Evolutionary conservation across 2,888 invertebrate genomes (phyloP), one percentile per base, ranked within the genome.

Genomic region (Calephelis perditalis): DNA sequence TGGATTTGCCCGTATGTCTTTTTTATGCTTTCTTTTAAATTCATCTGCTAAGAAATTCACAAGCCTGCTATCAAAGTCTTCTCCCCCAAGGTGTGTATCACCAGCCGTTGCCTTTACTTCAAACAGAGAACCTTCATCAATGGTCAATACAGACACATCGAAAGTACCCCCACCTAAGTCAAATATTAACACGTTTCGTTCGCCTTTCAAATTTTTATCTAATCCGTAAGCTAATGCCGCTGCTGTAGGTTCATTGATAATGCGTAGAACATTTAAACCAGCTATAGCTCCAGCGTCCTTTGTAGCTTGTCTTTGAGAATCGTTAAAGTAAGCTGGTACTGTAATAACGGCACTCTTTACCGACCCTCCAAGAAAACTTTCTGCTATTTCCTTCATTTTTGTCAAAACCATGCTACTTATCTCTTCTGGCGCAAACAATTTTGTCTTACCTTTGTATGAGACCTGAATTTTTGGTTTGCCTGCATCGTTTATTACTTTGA

Each of bases 231-330:
- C 94, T 59, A 95, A 84, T 35, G 94, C 93, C 7, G 95, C 95
- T 4, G 94, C 94, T 8, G 95, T 96, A 6, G 96, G 96, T 76
- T 96, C 96, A 78, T 96, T 96, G 73, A 96, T 95, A 70, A 97
- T 96, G 64, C 96, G 92, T 40, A 97, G 84, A 7, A 97, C 95
- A 77, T 96, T 96, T 56, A 97, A 81, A 9, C 96, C 26, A 26
- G 26, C 26, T 26, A 26, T 26, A 26, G 26, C 26, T 26, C 26
- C 26, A 26, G 26, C 26, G 79, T 96, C 96, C 77, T 96, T 96
- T 7, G 96, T 96, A 62, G 95, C 94, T 78, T 95, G 94, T 0
- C 95, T 88, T 72, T 95, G 94, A 0, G 94, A 94, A 26, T 26
- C 26, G 4, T 26, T 26, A 26, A 26, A 26, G 26, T 26, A 26